Conservation (phyloP, 1,140 invertebrate genomes). For the Drosophila tristis region DNA sequence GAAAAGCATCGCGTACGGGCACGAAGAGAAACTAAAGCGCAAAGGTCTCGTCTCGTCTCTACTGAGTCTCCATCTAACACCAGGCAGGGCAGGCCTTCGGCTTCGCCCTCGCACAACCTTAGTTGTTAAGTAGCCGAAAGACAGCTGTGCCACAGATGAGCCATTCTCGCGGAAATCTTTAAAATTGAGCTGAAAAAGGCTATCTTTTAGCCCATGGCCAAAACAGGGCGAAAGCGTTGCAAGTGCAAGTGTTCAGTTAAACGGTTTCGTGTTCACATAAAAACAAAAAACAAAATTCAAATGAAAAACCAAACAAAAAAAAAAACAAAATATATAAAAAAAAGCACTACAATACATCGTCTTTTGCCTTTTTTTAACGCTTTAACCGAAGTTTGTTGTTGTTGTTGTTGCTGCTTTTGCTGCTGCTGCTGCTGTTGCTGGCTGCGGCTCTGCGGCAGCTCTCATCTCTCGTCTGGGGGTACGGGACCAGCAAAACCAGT, state of each 20-base stretch:
- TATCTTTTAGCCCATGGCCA: not conserved
- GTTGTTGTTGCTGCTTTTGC: too few species aligned
- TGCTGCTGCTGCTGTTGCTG: constrained; percentile 13
- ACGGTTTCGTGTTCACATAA: constrained; percentile 50
- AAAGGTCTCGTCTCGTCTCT: constrained; percentile 9
- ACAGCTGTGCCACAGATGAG: constrained; percentile 42
- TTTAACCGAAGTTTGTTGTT: constrained; percentile 56
- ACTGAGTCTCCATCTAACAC: constrained; percentile 14
- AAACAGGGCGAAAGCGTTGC: constrained; percentile 58
- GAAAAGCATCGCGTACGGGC: constrained; percentile 70
- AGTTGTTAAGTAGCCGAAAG: constrained; percentile 46
- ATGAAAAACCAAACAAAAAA: constrained; percentile 18
- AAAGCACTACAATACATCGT: constrained; percentile 39
- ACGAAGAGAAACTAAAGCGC: constrained; percentile 37
- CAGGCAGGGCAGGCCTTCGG: constrained; percentile 2
- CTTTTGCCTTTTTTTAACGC: constrained; percentile 65
- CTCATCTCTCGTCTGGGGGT: constrained; percentile 42
- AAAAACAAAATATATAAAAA: constrained; percentile 3
- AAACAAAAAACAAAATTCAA: constrained; percentile 28
- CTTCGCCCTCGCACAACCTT: constrained; percentile 29
- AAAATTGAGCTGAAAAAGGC: constrained; percentile 14
- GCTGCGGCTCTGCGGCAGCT: constrained; percentile 8
- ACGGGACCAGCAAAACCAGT: constrained; percentile 54
- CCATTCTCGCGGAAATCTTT: constrained; percentile 35
- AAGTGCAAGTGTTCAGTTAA: constrained; percentile 75